Conservation (phyloP, 2,888 invertebrate species). For the Helicoverpa assulta region DNA sequence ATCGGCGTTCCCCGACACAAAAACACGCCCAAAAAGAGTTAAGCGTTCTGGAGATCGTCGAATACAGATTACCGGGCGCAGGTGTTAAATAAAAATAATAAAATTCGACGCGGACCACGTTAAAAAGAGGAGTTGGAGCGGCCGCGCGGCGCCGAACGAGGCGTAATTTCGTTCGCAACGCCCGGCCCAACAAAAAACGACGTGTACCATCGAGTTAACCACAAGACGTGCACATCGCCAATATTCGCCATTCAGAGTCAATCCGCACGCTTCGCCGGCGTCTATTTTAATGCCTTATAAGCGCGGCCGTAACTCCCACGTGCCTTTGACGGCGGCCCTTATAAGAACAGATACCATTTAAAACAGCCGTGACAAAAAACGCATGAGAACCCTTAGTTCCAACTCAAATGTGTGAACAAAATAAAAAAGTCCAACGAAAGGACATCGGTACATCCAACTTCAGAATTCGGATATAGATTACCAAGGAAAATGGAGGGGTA, state of each 20-base stretch:
- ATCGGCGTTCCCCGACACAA: conserved; percentile 80
- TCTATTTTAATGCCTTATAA: conserved; percentile 79
- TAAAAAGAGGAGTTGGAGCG: conserved; percentile 85
- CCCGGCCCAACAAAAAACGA: conserved; percentile 80
- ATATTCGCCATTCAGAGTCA: conserved; percentile 79
- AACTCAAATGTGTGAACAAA: conserved; percentile 34
- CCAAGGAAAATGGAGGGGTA: conserved; percentile 59
- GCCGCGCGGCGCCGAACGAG: conserved; percentile 87
- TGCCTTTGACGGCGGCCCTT: conserved; percentile 57
- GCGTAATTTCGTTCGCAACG: conserved; percentile 86
- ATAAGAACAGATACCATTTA: conserved; percentile 52
- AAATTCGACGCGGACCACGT: conserved; percentile 82
- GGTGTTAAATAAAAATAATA: conserved; percentile 91
- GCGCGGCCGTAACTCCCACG: conserved; percentile 68
- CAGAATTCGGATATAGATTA: conserved; percentile 55
- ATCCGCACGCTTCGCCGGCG: conserved; percentile 70
- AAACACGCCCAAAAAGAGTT: conserved; percentile 88
- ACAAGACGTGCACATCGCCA: conserved; percentile 72
- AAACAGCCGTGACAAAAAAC: conserved; percentile 42
- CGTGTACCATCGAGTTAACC: conserved; percentile 81
- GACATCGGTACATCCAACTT: conserved; percentile 54
- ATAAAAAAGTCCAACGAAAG: conserved; percentile 27
- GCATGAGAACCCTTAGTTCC: conserved; percentile 1
- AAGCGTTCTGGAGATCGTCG: conserved; percentile 89
- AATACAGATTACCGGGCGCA: conserved; percentile 89